Conservation (phyloP, 2,797 vertebrate genomes). For the Apodemus agrarius region DNA sequence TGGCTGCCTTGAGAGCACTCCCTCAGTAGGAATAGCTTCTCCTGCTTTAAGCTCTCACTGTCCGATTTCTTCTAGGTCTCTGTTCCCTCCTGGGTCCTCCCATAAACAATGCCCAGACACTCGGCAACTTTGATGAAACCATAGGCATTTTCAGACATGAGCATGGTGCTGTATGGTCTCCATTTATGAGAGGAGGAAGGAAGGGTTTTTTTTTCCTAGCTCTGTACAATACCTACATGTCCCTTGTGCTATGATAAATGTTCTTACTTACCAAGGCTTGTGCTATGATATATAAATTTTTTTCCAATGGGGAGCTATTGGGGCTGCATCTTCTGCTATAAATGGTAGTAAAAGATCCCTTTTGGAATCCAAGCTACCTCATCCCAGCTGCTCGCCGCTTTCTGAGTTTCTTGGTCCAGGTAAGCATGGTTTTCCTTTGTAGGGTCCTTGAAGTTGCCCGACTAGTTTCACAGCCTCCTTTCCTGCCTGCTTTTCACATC, state of each 20-base stretch:
- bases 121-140: neutral
- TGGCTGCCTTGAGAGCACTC: neutral
- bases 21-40: fast-evolving
- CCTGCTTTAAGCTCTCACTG: no score
- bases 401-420: neutral
- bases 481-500: neutral
- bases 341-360: neutral
- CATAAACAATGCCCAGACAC: neutral
- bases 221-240: neutral
- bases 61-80: neutral
- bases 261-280: neutral
- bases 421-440: neutral
- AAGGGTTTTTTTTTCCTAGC: neutral
- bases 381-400: fast-evolving
- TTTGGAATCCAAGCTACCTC: neutral
- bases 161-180: neutral
- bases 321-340: neutral
- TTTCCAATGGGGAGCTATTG: neutral
- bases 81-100: neutral
- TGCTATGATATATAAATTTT: neutral
- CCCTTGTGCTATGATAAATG: neutral
- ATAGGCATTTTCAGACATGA: neutral
- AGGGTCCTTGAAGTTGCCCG: neutral
- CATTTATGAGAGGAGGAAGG: neutral
- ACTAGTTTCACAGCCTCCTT: neutral